Percentiles rank a stretch among this genome's conserved stretches.
These are phyloP conservation scores for Aporophyla nigra DNA, from an alignment of 2,888 invertebrate genomes.

Conservation along the genomic window DNA sequence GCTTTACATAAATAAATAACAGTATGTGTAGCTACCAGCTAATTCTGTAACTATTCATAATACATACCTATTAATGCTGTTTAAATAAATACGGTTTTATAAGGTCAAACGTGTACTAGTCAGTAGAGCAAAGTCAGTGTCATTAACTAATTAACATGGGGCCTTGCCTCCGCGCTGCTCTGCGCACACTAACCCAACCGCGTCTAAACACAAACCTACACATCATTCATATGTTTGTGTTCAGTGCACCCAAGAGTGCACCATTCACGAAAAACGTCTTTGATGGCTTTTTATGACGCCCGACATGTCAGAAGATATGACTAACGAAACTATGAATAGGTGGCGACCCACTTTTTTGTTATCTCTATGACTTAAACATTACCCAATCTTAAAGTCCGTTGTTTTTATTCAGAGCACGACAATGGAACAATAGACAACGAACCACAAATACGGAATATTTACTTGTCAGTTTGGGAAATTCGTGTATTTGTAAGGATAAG, in stretches of 20 bases:
- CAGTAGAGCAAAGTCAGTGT: conserved; percentile 74
- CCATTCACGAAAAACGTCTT: conserved; percentile 45
- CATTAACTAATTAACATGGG: conserved; percentile 75
- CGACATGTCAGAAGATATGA: conserved; percentile 46
- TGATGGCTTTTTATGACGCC: conserved; percentile 41
- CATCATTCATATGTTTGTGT: conserved; percentile 44
- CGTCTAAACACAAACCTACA: conserved; percentile 27
- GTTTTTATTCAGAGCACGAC: conserved; percentile 33
- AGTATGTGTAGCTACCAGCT: conserved; percentile 3
- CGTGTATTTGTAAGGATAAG: conserved; percentile 32
- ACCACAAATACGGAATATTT: conserved; percentile 33
- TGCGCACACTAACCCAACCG: conserved; percentile 27
- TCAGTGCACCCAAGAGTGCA: too few relatives aligned
- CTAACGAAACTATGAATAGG: conserved; percentile 47
- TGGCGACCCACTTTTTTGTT: conserved; percentile 59
- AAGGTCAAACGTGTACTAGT: conserved; percentile 65
- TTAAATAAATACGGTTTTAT: conserved; percentile 53
- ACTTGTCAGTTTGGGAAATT: conserved; percentile 25
- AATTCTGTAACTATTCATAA: conserved; percentile 12
- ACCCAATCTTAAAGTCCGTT: conserved; percentile 48
- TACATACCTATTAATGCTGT: conserved; percentile 46
- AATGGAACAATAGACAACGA: conserved; percentile 26
- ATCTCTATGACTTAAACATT: conserved; percentile 61
- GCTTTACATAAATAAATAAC: not conserved
- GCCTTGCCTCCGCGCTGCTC: conserved; percentile 43